These are phyloP conservation scores for Elachura formosa DNA, from an alignment of 2,113 vertebrate genomes.

Conservation along the genomic window DNA sequence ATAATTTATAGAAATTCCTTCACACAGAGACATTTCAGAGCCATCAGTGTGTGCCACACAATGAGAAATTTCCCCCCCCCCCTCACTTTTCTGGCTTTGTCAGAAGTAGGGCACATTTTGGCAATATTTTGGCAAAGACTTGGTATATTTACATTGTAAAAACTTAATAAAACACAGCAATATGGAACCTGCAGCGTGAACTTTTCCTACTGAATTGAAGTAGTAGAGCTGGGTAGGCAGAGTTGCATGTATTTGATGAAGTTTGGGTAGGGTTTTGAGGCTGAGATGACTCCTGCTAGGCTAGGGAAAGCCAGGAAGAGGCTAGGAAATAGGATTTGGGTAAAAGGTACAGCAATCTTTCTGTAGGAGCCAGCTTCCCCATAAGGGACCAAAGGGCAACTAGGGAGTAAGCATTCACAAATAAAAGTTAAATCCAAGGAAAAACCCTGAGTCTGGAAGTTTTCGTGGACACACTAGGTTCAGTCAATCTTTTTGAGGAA, in stretches of 20 bases:
- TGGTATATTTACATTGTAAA: background rate
- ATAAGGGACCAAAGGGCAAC: background rate
- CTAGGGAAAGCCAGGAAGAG: background rate
- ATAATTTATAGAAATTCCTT: background rate
- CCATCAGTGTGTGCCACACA: background rate
- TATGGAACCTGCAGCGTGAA: background rate
- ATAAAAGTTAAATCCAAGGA: background rate
- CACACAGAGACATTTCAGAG: background rate
- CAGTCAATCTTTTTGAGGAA: background rate
- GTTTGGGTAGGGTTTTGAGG: background rate
- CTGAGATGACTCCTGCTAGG: background rate
- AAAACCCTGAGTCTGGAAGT: background rate
- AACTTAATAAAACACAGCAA: background rate
- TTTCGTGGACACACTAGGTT: background rate
- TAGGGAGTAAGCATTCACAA: background rate
- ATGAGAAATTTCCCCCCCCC: background rate
- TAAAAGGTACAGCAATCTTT: background rate
- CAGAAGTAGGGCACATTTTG: background rate
- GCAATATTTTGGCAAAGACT: background rate
- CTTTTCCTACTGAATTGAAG: background rate
- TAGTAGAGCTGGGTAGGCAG: background rate
- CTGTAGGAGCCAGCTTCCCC: background rate
- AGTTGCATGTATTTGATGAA: background rate
- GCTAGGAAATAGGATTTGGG: background rate
- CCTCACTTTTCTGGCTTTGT: background rate